Evolutionary conservation across 2,113 vertebrate genomes (phyloP).

Genomic region (Vicugna pacos): DNA sequence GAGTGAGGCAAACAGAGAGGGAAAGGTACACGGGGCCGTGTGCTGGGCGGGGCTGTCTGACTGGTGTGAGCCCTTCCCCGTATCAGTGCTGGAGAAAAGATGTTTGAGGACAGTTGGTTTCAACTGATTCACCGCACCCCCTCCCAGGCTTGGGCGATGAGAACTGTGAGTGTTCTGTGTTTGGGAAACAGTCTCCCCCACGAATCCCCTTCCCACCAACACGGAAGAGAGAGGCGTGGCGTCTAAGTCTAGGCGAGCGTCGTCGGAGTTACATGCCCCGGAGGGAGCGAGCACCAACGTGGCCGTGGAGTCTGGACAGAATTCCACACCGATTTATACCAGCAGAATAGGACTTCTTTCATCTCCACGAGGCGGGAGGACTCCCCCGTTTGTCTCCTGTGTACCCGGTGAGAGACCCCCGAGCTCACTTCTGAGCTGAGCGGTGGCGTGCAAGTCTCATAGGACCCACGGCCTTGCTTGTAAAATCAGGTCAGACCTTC

Average conservation of each 20-base stretch:
- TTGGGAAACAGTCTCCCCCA: not conserved
- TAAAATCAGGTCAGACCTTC: not conserved
- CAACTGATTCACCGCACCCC: rapidly evolving
- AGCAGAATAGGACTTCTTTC: not conserved
- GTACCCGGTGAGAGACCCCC: not conserved
- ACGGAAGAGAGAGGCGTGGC: rapidly evolving
- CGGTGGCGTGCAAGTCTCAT: not conserved
- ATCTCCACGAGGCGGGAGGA: not conserved
- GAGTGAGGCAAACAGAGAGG: not conserved
- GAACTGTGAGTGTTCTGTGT: not conserved
- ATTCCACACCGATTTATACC: not conserved
- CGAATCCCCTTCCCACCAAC: not conserved
- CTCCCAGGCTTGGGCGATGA: not conserved
- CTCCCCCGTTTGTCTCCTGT: not conserved
- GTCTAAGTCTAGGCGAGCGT: rapidly evolving
- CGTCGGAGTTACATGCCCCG: rapidly evolving
- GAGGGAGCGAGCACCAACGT: not conserved
- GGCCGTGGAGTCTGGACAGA: not conserved
- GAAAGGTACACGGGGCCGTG: rapidly evolving
- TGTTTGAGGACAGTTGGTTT: not conserved
- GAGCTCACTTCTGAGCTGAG: not conserved
- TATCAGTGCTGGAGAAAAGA: not conserved
- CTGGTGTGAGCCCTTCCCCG: rapidly evolving
- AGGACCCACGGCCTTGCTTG: not conserved
- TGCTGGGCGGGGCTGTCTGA: rapidly evolving